Conservation (phyloP, 2,797 vertebrate genomes). For the Capromys pilorides region DNA sequence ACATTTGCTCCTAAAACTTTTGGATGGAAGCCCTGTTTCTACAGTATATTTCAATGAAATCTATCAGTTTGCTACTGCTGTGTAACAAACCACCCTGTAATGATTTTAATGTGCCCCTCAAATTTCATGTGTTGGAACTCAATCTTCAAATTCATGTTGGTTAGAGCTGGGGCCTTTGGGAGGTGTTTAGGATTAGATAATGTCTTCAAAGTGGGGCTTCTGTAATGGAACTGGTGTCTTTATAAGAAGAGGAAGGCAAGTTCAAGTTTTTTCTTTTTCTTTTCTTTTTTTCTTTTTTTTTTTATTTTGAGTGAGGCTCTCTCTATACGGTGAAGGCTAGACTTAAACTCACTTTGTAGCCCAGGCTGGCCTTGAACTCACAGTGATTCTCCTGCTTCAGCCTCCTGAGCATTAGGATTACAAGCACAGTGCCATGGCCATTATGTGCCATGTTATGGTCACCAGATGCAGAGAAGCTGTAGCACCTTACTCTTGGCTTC, state of each 20-base stretch:
- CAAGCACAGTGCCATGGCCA: not conserved
- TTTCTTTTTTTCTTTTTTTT: not conserved
- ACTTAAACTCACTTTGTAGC: not conserved
- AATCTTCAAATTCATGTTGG: not conserved
- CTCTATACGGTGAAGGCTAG: not conserved
- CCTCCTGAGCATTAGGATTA: not conserved
- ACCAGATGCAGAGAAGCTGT: not conserved
- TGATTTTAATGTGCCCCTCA: not conserved
- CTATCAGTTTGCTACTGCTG: not conserved
- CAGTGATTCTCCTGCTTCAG: not conserved
- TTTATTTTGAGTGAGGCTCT: not conserved
- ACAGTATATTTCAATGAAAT: not conserved
- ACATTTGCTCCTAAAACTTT: constrained; percentile 37
- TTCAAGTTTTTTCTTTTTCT: not conserved
- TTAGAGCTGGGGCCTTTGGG: not conserved
- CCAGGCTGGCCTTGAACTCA: not conserved
- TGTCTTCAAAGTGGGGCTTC: not conserved
- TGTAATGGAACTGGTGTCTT: not conserved
- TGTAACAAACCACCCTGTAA: constrained; percentile 26
- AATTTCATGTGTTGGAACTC: not conserved
- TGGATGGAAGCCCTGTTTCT: constrained; percentile 2
- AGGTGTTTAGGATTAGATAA: not conserved
- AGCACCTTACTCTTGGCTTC: not conserved
- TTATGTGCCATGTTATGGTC: not conserved
- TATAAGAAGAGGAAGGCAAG: not conserved